phyloP scores from a whole-genome alignment of 2,888 invertebrate species.

The Fabriciana adippe region DNA sequence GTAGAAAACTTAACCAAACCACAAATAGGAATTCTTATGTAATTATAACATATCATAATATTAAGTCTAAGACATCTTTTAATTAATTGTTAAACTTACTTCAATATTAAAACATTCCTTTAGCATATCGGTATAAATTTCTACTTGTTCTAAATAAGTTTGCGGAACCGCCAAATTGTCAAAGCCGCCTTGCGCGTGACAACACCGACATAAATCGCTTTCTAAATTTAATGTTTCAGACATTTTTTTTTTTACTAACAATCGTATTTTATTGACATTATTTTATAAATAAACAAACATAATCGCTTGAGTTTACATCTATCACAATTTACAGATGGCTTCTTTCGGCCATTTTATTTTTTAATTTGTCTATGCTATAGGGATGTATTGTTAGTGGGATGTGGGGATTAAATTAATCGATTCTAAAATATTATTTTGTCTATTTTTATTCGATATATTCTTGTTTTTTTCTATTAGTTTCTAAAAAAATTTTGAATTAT shows the following conservation, averaged over 20 bases:
- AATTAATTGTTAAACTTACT: conserved; percentile 45
- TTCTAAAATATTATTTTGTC: too few relatives aligned
- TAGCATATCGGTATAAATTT: conserved; percentile 61
- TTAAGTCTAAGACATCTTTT: too few relatives aligned
- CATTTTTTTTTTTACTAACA: conserved; percentile 48
- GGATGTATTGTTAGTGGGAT: not conserved
- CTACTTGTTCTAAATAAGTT: conserved; percentile 45
- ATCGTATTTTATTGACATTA: not conserved
- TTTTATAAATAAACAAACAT: conserved; percentile 7
- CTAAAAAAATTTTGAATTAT: too few relatives aligned
- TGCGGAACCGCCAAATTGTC: conserved; percentile 54
- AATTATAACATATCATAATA: too few relatives aligned
- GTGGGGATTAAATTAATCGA: not conserved
- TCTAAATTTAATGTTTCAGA: conserved; percentile 56
- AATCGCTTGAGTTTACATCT: not conserved
- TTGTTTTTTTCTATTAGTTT: too few relatives aligned
- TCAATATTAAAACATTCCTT: conserved; percentile 56
- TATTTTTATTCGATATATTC: too few relatives aligned
- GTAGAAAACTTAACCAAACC: too few relatives aligned
- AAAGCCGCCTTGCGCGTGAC: conserved; percentile 63
- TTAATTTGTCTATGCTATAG: conserved; percentile 12
- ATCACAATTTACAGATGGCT: conserved; percentile 15
- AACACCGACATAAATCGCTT: conserved; percentile 66
- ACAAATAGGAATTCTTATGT: too few relatives aligned
- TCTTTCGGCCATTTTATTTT: conserved; percentile 5